Conservation (phyloP, 2,113 vertebrate genomes). For the Xyliphius kryptos region DNA sequence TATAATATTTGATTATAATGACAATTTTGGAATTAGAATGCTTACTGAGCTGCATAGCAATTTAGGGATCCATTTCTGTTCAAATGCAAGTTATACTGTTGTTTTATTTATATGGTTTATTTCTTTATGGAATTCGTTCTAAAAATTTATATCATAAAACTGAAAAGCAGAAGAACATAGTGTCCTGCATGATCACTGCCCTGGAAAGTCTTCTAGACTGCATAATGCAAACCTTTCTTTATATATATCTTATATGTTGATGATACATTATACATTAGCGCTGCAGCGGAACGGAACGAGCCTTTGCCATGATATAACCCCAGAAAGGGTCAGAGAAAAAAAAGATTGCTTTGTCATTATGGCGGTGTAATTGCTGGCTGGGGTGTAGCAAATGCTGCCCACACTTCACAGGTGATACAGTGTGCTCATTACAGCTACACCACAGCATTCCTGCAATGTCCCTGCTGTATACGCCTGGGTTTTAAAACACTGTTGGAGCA, state of each 20-base stretch:
- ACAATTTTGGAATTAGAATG: no score
- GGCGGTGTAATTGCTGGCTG: slow-evolving; percentile 32
- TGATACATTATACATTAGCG: slow-evolving; percentile 31
- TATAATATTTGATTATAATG: no score
- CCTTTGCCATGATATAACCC: slow-evolving; percentile 34
- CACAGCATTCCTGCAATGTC: slow-evolving; percentile 24
- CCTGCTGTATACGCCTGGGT: slow-evolving; percentile 18
- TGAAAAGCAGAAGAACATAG: no score
- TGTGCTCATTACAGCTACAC: slow-evolving; percentile 41
- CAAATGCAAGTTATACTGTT: no score
- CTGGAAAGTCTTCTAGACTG: slow-evolving; percentile 21
- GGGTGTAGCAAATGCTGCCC: slow-evolving; percentile 34
- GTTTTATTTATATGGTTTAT: no score
- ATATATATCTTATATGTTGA: slow-evolving; percentile 27
- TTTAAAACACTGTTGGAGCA: slow-evolving; percentile 20
- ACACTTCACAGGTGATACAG: slow-evolving; percentile 37
- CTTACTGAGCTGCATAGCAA: no score
- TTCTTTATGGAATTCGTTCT: no score
- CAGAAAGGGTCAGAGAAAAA: slow-evolving; percentile 32
- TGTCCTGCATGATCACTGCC: slow-evolving; percentile 8
- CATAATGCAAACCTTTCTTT: slow-evolving; percentile 24
- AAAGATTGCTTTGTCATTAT: slow-evolving; percentile 43
- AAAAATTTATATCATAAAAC: no score
- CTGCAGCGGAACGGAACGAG: slow-evolving; percentile 15
- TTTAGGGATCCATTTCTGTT: no score